Evolutionary conservation across 1,140 invertebrate genomes (phyloP).

Genomic region (Drosophila lacteicornis): DNA sequence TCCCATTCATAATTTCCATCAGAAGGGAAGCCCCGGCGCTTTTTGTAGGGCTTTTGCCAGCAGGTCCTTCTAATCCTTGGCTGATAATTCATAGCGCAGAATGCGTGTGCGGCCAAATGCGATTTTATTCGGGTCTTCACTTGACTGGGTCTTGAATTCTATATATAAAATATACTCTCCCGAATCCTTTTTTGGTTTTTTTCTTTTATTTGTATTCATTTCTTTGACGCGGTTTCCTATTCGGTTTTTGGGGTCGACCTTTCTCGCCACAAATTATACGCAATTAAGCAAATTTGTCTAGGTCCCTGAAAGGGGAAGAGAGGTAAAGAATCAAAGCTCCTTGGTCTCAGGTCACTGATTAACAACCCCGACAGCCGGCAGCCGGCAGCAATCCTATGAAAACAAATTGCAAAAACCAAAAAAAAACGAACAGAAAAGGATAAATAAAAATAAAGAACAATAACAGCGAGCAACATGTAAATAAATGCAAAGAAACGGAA

Average conservation of each 20-base stretch:
- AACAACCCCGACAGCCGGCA: conserved; percentile 47
- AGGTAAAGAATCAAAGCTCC: conserved; percentile 58
- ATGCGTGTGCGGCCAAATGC: conserved; percentile 36
- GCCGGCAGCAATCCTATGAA: conserved; percentile 49
- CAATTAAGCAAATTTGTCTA: conserved; percentile 82
- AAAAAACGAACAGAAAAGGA: conserved; percentile 6
- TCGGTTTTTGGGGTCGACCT: conserved; percentile 36
- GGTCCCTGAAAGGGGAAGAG: conserved; percentile 26
- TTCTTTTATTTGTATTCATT: conserved; percentile 43
- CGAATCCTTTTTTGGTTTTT: conserved; percentile 7
- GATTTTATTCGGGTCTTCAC: conserved; percentile 60
- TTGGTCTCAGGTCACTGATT: conserved; percentile 61
- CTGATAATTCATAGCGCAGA: conserved; percentile 37
- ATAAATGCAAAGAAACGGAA: conserved; percentile 72
- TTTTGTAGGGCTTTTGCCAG: conserved; percentile 20
- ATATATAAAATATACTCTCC: not conserved
- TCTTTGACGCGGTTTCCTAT: conserved; percentile 49
- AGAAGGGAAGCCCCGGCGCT: conserved; percentile 14
- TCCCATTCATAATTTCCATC: conserved; percentile 54
- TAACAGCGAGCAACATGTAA: conserved; percentile 69
- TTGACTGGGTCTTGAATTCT: conserved; percentile 44
- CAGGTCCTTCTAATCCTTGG: conserved; percentile 34
- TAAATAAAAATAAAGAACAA: conserved; percentile 58
- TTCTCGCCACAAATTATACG: conserved; percentile 77
- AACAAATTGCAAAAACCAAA: conserved; percentile 63